Conservation (phyloP, 2,113 vertebrate species). For the Nannospalax galili region DNA sequence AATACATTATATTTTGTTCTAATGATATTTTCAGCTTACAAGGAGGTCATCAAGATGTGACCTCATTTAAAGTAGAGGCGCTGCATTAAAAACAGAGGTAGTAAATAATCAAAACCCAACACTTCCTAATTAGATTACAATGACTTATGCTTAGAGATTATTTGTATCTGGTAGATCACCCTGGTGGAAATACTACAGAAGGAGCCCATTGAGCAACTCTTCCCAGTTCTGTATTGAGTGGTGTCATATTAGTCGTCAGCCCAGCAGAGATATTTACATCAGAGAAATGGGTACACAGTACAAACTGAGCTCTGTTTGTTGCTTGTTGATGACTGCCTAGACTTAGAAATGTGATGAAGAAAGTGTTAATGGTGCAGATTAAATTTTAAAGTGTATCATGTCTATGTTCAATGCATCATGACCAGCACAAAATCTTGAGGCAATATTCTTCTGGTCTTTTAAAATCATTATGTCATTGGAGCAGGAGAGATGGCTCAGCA, state of each 20-base stretch:
- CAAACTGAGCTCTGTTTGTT: neutral
- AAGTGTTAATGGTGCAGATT: neutral
- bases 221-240: neutral
- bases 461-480: neutral
- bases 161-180: neutral
- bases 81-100: neutral
- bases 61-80: neutral
- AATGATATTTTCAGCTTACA: neutral
- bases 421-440: neutral
- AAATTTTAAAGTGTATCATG: neutral
- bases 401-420: neutral
- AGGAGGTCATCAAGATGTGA: neutral
- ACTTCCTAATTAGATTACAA: neutral
- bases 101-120: neutral
- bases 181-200: neutral
- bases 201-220: fast-evolving
- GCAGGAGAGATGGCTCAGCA: too few species aligned
- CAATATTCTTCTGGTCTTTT: neutral
- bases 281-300: neutral
- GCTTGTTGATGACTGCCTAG: neutral
- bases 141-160: neutral
- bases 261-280: neutral
- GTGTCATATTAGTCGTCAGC: neutral
- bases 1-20: neutral
- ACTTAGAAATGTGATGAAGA: neutral